Evolutionary conservation across 2,797 vertebrate genomes (phyloP), one percentile per base, ranked within the genome.

Genomic region (Sebastes matsubarae): DNA sequence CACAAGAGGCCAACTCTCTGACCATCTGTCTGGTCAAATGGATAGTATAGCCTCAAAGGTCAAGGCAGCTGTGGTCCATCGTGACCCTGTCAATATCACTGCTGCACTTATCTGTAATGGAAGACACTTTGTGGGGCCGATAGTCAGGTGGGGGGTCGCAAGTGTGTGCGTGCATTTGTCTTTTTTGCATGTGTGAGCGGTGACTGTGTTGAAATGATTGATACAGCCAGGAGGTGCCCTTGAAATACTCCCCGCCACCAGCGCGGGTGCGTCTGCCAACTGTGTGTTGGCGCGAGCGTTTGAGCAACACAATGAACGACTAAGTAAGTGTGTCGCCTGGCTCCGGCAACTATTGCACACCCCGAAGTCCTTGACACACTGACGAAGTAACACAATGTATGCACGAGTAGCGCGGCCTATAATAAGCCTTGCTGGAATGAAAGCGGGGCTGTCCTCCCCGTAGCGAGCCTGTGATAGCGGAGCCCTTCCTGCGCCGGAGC

Each of bases 81-180:
- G 11, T 88, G 92, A 94, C 90, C 88, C 73, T 61, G 86, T 88
- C 92, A 85, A 90, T 93, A 91, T 68, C 74, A 32, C 66, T 24
- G 76, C 84, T 81, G 87, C 93, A 91, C 92, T 94, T 91, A 90
- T 88, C 77, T 89, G 92, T 90, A 94, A 93, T 79, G 75, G 83
- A 91, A 91, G 92, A 93, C 86, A 86, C 87, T 89, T 75, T 70
- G 80, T 57, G 81, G 58, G 74, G 63, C 64, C 42, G 73, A 75
- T 36, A 68, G 87, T 85, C 25, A 22, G 75, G 76, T 42, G 72
- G 84, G 32, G 32, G n/a, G 11, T 20, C 9, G 1, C 18, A 1
- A 61, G 18, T 25, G 77, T 75, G 58, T 68, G 68, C 46, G 34
- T 59, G 74, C 72, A 50, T 86, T 74, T 78, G 65, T 87, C 72